Conservation (phyloP, 2,888 invertebrate genomes). For the Argyra leucocephala region DNA sequence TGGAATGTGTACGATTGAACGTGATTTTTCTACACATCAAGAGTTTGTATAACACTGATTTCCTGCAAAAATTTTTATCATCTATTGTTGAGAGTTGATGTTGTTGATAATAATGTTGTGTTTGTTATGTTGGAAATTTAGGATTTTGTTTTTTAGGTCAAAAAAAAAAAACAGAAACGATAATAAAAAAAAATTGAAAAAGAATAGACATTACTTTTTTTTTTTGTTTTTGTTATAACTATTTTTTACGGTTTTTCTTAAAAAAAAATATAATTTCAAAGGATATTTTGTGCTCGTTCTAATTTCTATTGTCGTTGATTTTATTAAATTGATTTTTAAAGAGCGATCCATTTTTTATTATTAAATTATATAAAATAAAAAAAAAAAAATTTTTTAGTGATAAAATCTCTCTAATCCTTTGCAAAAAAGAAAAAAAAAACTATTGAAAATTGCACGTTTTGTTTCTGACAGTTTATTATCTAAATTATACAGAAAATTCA, state of each 20-base stretch:
- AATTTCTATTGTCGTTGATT: not conserved
- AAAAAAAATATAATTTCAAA: not conserved
- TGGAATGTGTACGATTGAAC: not conserved
- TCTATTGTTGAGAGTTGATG: not conserved
- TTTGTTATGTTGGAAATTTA: not conserved
- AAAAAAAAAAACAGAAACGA: not conserved
- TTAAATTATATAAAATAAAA: no score
- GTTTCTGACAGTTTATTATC: not conserved
- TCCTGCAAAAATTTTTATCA: conserved; percentile 2
- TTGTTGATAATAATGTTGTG: not conserved
- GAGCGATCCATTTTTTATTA: not conserved
- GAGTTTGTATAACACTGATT: not conserved
- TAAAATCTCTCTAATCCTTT: not conserved
- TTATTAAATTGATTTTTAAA: not conserved
- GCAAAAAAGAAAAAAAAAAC: not conserved
- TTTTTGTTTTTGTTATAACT: no score
- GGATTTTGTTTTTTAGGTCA: not conserved
- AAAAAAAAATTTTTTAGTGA: no score
- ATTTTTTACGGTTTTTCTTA: no score
- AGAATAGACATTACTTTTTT: no score
- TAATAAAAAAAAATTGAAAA: not conserved
- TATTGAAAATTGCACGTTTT: conserved; percentile 6
- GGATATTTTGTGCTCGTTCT: not conserved
- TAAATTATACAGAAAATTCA: no score
- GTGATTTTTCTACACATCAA: not conserved